Percentiles rank a stretch among this genome's conserved stretches.
Evolutionary conservation across 2,113 vertebrate species (phyloP).

Genomic region (Nibea coibor): DNA sequence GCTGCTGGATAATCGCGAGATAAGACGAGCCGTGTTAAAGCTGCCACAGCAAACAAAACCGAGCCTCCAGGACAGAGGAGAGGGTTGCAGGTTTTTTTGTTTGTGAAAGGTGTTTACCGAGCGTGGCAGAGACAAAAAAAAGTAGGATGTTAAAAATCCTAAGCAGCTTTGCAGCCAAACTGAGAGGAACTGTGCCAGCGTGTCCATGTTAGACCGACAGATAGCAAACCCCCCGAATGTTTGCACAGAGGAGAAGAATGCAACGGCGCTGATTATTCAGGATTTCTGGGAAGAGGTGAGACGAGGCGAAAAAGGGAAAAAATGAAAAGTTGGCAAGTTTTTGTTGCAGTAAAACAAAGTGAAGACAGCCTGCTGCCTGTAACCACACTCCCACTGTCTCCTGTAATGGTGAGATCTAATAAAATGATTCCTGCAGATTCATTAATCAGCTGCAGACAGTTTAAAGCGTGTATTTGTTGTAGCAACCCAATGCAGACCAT

Average conservation of each 20-base stretch:
- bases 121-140: not conserved
- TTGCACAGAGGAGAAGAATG: not conserved
- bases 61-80: conserved; percentile 20
- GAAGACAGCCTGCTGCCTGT: not conserved
- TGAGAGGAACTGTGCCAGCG: not conserved
- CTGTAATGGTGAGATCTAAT: conserved; percentile 5
- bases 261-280: too few relatives aligned
- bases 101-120: conserved; percentile 18
- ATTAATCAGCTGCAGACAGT: not conserved
- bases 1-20: conserved; percentile 32
- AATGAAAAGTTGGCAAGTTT: not conserved
- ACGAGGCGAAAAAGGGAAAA: not conserved
- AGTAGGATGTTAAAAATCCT: not conserved
- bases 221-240: not conserved
- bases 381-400: not conserved
- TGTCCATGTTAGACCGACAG: not conserved
- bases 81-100: conserved; percentile 23
- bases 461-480: conserved; percentile 16
- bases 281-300: not conserved
- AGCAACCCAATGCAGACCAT: not conserved
- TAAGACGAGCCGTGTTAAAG: conserved; percentile 30
- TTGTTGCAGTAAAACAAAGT: not conserved
- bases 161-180: conserved; percentile 11
- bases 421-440: not conserved
- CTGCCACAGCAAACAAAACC: conserved; percentile 42